A percentile compares a stretch with the other conserved stretches of the same genome.
These are phyloP conservation scores for Nixonia krombeini DNA, from an alignment of 1,140 invertebrate genomes.

Conservation along the genomic window DNA sequence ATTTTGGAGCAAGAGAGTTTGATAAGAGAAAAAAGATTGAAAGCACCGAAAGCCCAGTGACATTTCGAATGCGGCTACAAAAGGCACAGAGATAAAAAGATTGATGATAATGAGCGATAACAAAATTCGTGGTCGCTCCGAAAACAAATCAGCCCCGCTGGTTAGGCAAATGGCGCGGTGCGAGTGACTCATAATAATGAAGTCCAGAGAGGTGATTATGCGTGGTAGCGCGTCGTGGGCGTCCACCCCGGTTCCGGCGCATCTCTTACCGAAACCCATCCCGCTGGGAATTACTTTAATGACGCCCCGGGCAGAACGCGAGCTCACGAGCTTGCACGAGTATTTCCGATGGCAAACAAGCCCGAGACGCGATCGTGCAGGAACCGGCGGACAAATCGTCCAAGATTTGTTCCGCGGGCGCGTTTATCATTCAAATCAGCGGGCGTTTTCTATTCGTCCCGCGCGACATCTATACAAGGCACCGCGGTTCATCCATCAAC, in stretches of 20 bases:
- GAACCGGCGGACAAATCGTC: neutral
- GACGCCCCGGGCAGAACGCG: neutral
- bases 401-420: neutral
- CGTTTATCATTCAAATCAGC: neutral
- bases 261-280: no score
- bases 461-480: slow-evolving; percentile 26
- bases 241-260: no score
- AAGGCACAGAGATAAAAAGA: no score
- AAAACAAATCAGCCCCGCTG: no score
- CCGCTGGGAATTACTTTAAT: neutral
- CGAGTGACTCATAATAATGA: neutral
- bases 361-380: no score
- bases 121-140: no score
- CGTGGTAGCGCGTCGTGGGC: neutral
- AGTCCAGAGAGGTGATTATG: neutral
- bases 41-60: no score
- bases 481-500: slow-evolving; percentile 37
- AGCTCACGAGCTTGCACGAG: neutral
- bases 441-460: neutral
- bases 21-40: no score
- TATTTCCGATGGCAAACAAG: slow-evolving; percentile 3
- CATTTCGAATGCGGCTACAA: no score
- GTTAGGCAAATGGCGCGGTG: no score
- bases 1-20: no score
- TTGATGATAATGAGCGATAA: no score